Base-by-base conservation (phyloP, 2,113 vertebrate genomes). In the Anser brachyrhynchus region DNA sequence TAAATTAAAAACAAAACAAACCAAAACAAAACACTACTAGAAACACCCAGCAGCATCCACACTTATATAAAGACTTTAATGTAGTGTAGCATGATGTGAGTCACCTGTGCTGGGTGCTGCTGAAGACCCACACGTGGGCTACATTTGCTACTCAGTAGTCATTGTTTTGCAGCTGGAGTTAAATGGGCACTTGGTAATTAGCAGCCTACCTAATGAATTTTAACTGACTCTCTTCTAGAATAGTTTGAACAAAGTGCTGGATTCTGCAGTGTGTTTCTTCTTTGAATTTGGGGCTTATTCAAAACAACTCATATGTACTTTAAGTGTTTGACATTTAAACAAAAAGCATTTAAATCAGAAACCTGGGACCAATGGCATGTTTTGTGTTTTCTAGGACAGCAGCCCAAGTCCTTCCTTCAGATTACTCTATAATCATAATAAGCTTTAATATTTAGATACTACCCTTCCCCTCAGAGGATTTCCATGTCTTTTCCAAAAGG, bases 41-140 rank as follows among this genome's bases (percentile, higher is more conserved):
- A 7, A 4, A 2, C 6, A n/a, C 4, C 3, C 1, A 17, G 0
- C 10, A 13, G 6, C 15, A 77, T 44, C 10, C 37, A n/a, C 3
- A 2, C 5, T 88, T 79, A n/a, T 1, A 26, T 37, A 43, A 82
- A 64, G 62, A n/a, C 33, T 84, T 62, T 62, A 57, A 33, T 17
- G 18, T 43, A 69, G 23, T 1, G 3, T 8, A 22, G 28, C 19
- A 66, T 2, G 3, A 22, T 44, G 70, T 41, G 37, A 55, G 23
- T 91, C 84, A 77, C 31, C 81, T 82, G 57, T 28, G 29, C 46
- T 84, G 52, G 8, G 39, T 77, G 23, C 77, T 92, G 61, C 67
- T 93, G 20, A 69, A 29, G 67, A 41, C 49, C 29, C 54, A 79
- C 15, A 73, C 39, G n/a, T 29, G 43, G 26, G 13, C 58, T 70